These are phyloP conservation scores for Tenualosa thibaudeaui DNA, from an alignment of 2,797 vertebrate species.

Conservation along the genomic window DNA sequence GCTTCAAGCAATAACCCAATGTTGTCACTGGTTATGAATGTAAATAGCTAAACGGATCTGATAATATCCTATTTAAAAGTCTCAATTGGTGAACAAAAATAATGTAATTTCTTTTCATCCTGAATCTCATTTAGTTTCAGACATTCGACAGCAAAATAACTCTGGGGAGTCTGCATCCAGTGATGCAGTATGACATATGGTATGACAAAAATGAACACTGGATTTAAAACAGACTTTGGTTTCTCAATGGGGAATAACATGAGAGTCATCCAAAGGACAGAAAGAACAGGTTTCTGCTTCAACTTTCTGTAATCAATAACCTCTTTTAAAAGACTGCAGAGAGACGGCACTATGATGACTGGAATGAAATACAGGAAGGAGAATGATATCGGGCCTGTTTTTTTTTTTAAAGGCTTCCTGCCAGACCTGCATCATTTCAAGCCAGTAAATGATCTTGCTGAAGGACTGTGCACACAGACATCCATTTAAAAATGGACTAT, in stretches of 20 bases:
- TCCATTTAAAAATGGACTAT: not conserved
- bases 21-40: constrained; percentile 1
- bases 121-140: not conserved
- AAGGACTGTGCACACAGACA: not conserved
- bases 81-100: not conserved
- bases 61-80: not conserved
- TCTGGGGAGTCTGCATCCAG: too few relatives aligned
- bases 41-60: not conserved
- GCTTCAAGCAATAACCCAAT: not conserved
- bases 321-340: not conserved
- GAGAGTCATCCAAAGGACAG: not conserved
- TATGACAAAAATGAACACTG: not conserved
- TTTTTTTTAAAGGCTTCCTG: not conserved
- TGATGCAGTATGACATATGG: too few relatives aligned
- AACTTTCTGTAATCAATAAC: not conserved
- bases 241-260: not conserved
- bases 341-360: not conserved
- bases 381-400: not conserved
- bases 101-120: not conserved
- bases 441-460: not conserved
- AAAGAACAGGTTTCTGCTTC: not conserved
- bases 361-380: not conserved
- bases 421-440: not conserved
- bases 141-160: not conserved
- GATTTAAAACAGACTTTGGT: not conserved